phyloP scores from a whole-genome alignment of 2,888 invertebrate species.

The Cheilosia vernalis region DNA sequence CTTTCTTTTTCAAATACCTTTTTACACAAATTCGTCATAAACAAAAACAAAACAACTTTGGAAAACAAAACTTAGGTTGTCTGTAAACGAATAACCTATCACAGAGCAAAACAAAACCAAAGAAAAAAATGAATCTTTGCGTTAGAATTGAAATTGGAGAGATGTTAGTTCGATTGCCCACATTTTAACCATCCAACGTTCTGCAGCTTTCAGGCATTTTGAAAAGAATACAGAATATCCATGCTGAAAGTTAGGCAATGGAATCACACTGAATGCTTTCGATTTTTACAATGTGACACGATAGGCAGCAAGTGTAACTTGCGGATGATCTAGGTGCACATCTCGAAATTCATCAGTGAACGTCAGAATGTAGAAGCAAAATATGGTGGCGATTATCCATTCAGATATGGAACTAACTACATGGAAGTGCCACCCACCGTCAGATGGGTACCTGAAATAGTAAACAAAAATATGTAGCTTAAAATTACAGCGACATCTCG shows the following conservation, averaged over 20 bases:
- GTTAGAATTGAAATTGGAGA: slow-evolving; percentile 5
- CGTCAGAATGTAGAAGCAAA: slow-evolving; percentile 86
- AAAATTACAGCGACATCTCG: background rate
- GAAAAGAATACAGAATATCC: background rate
- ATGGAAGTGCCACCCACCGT: slow-evolving; percentile 88
- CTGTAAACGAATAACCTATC: slow-evolving; percentile 54
- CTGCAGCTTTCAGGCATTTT: background rate
- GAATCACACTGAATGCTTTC: background rate
- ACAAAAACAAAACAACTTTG: slow-evolving; percentile 27
- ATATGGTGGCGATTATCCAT: slow-evolving; percentile 87
- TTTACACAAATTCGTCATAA: slow-evolving; percentile 17
- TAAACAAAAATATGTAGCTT: background rate
- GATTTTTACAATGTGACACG: slow-evolving; percentile 78
- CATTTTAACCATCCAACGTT: background rate
- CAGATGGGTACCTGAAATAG: slow-evolving; percentile 83
- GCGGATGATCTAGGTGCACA: slow-evolving; percentile 85
- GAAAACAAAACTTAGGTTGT: slow-evolving; percentile 20
- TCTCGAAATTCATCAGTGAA: slow-evolving; percentile 87
- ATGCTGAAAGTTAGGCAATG: background rate
- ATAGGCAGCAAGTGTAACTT: slow-evolving; percentile 79
- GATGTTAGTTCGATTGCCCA: background rate
- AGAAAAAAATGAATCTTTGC: slow-evolving; percentile 16
- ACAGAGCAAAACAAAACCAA: slow-evolving; percentile 63
- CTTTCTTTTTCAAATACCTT: slow-evolving; percentile 51
- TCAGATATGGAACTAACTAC: slow-evolving; percentile 87